phyloP scores from a whole-genome alignment of 2,113 vertebrate genomes.

The Pachypanchax playfairii region DNA sequence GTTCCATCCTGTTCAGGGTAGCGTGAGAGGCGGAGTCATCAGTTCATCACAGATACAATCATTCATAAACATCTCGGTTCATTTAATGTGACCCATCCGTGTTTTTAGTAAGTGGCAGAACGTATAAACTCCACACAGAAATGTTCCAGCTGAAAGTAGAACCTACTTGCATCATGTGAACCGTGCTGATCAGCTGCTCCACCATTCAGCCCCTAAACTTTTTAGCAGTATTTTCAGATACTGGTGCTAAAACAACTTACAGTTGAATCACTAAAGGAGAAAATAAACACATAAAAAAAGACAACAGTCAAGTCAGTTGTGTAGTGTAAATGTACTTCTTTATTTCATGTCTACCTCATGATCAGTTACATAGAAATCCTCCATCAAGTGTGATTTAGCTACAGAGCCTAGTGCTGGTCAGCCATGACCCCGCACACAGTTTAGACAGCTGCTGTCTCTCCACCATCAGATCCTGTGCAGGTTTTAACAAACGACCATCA shows the following conservation, averaged over 20 bases:
- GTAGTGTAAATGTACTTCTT: slow-evolving; percentile 76
- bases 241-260: not conserved
- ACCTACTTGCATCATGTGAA: too few species aligned
- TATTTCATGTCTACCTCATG: slow-evolving; percentile 76
- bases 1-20: too few species aligned
- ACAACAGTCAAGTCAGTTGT: slow-evolving; percentile 40
- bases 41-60: too few species aligned
- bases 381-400: slow-evolving; percentile 62
- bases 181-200: too few species aligned
- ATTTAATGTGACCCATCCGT: too few species aligned
- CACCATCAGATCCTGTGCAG: slow-evolving; percentile 49
- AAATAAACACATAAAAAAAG: slow-evolving; percentile 21
- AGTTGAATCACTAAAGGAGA: not conserved
- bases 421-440: slow-evolving; percentile 43
- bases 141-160: too few species aligned
- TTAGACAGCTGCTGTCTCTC: slow-evolving; percentile 55
- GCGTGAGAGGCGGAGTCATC: too few species aligned
- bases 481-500: slow-evolving; percentile 39
- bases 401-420: slow-evolving; percentile 51
- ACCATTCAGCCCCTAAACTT: too few species aligned
- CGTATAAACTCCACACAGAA: too few species aligned
- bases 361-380: slow-evolving; percentile 75
- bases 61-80: too few species aligned
- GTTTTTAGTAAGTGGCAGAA: too few species aligned
- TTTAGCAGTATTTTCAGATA: too few species aligned